Evolutionary conservation across 2,113 vertebrate species (phyloP).

Genomic region (Pogonocichla stellata): DNA sequence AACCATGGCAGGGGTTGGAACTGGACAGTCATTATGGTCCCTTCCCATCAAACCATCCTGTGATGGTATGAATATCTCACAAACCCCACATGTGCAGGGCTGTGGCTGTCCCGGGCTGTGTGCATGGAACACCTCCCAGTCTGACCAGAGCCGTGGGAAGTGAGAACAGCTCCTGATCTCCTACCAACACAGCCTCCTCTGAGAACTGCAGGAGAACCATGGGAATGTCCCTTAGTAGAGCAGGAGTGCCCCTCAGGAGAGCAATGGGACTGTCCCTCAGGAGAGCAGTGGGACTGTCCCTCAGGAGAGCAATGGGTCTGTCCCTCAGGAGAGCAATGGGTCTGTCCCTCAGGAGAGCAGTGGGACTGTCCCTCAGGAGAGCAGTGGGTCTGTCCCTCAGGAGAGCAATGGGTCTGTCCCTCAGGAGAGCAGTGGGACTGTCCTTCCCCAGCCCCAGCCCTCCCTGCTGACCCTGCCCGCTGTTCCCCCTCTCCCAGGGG

Average conservation of each 20-base stretch:
- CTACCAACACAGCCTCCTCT: accelerated
- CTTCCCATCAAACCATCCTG: neutral
- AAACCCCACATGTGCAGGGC: neutral
- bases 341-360: neutral
- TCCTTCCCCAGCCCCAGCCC: neutral
- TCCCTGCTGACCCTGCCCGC: neutral
- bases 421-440: neutral
- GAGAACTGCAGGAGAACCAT: neutral
- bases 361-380: too few species aligned
- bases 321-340: neutral
- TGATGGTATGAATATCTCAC: neutral
- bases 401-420: too few species aligned
- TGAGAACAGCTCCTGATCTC: neutral
- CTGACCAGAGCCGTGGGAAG: neutral
- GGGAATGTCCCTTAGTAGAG: neutral
- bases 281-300: accelerated
- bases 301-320: neutral
- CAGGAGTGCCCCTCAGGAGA: neutral
- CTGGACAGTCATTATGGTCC: too few species aligned
- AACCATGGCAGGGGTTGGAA: neutral
- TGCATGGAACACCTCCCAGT: neutral
- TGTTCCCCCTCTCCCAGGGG: conserved; percentile 56
- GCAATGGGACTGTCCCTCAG: neutral
- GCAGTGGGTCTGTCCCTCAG: too few species aligned
- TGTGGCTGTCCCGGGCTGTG: too few species aligned